Percentiles rank a stretch among this genome's conserved stretches.
Evolutionary conservation across 1,140 invertebrate species (phyloP).

Genomic region (Amphibalanus amphitrite): DNA sequence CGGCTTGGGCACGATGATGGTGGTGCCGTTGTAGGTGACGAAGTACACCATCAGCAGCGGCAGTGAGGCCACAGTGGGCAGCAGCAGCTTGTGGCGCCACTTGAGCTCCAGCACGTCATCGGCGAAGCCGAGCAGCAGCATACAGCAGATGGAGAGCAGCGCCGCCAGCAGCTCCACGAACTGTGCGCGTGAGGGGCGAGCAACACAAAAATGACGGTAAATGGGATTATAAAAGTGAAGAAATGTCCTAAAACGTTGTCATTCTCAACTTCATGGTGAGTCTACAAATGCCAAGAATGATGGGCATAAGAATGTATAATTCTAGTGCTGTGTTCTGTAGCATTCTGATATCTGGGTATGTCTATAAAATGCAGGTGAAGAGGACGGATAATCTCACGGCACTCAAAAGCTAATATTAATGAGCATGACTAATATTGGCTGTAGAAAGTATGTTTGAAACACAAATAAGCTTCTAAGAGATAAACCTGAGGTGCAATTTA

Average conservation of each 20-base stretch:
- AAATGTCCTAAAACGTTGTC: too few relatives aligned
- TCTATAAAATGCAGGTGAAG: neutral
- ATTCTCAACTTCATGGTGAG: too few relatives aligned
- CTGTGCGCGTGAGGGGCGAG: conserved; percentile 29
- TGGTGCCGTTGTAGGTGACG: conserved; percentile 88
- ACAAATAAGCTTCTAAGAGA: too few relatives aligned
- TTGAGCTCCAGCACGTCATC: conserved; percentile 93
- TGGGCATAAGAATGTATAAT: neutral
- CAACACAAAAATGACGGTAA: too few relatives aligned
- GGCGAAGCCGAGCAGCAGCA: conserved; percentile 93
- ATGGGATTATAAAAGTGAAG: too few relatives aligned
- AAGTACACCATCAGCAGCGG: conserved; percentile 96
- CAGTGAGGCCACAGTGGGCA: conserved; percentile 88
- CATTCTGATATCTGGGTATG: neutral
- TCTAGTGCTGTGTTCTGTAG: neutral
- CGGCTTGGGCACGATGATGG: conserved; percentile 82
- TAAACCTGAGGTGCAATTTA: too few relatives aligned
- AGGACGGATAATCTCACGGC: too few relatives aligned
- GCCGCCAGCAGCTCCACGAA: conserved; percentile 88
- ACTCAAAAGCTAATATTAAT: too few relatives aligned
- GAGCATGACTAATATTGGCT: too few relatives aligned
- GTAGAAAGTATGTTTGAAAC: too few relatives aligned
- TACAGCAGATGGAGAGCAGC: conserved; percentile 90
- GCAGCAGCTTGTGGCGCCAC: conserved; percentile 71
- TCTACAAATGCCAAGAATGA: neutral